These are phyloP conservation scores for Mizuhopecten yessoensis DNA, from an alignment of 1,140 invertebrate species.

Conservation along the genomic window DNA sequence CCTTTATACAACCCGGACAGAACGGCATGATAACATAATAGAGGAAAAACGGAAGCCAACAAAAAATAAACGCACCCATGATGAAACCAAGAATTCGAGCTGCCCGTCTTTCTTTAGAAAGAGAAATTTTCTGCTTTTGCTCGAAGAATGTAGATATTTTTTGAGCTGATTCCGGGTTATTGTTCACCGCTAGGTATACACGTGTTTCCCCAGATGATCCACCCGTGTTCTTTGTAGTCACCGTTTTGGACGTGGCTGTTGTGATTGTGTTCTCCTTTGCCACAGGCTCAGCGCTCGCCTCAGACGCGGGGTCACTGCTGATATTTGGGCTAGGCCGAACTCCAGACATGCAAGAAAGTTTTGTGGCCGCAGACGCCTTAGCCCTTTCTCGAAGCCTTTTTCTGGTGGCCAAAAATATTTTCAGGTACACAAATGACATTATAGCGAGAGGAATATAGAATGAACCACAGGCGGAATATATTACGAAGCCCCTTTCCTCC, in stretches of 20 bases:
- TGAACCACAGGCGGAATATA: conserved; percentile 82
- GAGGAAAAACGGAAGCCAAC: conserved; percentile 98
- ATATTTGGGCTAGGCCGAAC: conserved; percentile 48
- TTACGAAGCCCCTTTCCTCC: conserved; percentile 79
- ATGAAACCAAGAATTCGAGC: conserved; percentile 96
- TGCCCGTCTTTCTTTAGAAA: conserved; percentile 96
- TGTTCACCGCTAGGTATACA: conserved; percentile 44
- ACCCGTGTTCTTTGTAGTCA: not conserved
- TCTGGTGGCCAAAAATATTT: conserved; percentile 73
- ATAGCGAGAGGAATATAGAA: conserved; percentile 83
- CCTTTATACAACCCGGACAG: conserved; percentile 87
- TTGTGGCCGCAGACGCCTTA: conserved; percentile 55
- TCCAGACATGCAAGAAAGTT: conserved; percentile 49
- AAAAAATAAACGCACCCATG: conserved; percentile 96
- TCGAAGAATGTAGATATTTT: conserved; percentile 87
- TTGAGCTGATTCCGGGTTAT: conserved; percentile 40
- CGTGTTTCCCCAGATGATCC: not conserved
- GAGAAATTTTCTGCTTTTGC: conserved; percentile 95
- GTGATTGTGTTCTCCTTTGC: conserved; percentile 45
- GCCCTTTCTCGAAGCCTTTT: conserved; percentile 63
- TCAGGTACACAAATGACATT: conserved; percentile 82
- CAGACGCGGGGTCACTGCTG: conserved; percentile 49
- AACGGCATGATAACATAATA: conserved; percentile 91
- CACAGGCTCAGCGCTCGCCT: conserved; percentile 46
- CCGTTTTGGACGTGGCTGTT: not conserved